phyloP scores from a whole-genome alignment of 2,888 invertebrate genomes.

The Penaeus monodon region DNA sequence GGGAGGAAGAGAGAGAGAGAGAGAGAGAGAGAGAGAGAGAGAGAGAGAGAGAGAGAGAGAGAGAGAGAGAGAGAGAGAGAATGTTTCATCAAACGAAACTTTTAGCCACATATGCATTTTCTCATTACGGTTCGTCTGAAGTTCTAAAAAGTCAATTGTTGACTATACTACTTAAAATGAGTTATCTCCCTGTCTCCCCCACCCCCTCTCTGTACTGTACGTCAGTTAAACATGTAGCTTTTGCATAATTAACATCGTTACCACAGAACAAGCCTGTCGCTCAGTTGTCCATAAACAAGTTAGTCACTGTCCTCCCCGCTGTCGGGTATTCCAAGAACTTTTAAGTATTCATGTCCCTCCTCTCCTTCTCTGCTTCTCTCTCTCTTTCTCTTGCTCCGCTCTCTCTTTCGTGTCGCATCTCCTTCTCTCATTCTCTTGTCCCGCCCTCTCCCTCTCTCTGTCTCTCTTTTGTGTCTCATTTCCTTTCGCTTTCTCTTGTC shows the following conservation, averaged over 20 bases:
- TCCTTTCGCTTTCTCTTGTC: conserved; percentile 11
- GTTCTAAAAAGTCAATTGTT: not conserved
- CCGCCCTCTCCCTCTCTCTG: too few relatives aligned
- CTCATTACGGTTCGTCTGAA: not conserved
- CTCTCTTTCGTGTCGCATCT: not conserved
- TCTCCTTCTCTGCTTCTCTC: conserved; percentile 1
- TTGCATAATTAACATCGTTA: too few relatives aligned
- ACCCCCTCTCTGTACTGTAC: not conserved
- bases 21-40: conserved; percentile 20
- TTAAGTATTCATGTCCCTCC: not conserved
- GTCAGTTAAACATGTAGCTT: too few relatives aligned
- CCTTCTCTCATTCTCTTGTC: too few relatives aligned
- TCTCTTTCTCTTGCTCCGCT: not conserved
- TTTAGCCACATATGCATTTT: not conserved
- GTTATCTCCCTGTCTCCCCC: not conserved
- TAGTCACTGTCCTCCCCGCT: too few relatives aligned
- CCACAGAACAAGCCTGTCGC: too few relatives aligned
- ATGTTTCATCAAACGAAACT: not conserved
- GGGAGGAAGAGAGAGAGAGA: conserved; percentile 23
- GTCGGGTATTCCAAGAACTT: too few relatives aligned
- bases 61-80: conserved; percentile 4
- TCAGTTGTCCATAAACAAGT: too few relatives aligned
- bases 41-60: conserved; percentile 25
- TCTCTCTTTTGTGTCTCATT: conserved; percentile 1
- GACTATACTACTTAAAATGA: too few relatives aligned